A percentile compares a stretch with the other conserved stretches of the same genome.
Evolutionary conservation across 2,888 invertebrate species (phyloP).

Genomic region (Apoda limacodes): DNA sequence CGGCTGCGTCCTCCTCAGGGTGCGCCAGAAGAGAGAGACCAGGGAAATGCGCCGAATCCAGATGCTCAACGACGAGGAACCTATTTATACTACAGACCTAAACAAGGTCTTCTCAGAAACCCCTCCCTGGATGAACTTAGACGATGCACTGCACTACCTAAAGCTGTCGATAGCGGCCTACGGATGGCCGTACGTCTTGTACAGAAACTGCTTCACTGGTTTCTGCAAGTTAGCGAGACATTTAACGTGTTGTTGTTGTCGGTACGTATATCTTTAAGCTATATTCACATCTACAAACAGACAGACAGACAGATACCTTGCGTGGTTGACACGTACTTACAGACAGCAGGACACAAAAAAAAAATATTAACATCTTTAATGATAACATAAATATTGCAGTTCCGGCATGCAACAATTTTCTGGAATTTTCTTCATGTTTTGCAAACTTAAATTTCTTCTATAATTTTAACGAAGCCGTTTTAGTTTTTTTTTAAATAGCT

Average conservation of each 20-base stretch:
- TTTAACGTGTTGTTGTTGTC: constrained; percentile 80
- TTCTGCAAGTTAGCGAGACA: constrained; percentile 77
- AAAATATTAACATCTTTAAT: too few species aligned
- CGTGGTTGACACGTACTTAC: too few species aligned
- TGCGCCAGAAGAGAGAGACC: constrained; percentile 80
- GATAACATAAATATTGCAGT: too few species aligned
- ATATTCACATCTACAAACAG: too few species aligned
- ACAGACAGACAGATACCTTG: too few species aligned
- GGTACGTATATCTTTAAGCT: constrained; percentile 50
- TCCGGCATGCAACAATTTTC: too few species aligned
- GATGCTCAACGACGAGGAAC: constrained; percentile 73
- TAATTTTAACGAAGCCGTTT: too few species aligned
- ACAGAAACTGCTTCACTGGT: constrained; percentile 80
- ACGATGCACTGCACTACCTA: constrained; percentile 81
- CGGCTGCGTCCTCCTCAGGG: constrained; percentile 85
- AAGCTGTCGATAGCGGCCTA: constrained; percentile 86
- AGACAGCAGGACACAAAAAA: too few species aligned
- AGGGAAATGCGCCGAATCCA: constrained; percentile 77
- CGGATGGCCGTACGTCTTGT: constrained; percentile 89
- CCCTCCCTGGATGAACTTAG: constrained; percentile 85
- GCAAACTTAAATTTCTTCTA: too few species aligned
- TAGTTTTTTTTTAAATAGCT: too few species aligned
- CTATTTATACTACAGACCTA: constrained; percentile 74
- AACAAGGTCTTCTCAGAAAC: constrained; percentile 72
- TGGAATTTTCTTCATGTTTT: too few species aligned